A percentile compares a stretch with the other conserved stretches of the same genome.
phyloP scores from a whole-genome alignment of 2,888 invertebrate species.

The Pecten maximus region DNA sequence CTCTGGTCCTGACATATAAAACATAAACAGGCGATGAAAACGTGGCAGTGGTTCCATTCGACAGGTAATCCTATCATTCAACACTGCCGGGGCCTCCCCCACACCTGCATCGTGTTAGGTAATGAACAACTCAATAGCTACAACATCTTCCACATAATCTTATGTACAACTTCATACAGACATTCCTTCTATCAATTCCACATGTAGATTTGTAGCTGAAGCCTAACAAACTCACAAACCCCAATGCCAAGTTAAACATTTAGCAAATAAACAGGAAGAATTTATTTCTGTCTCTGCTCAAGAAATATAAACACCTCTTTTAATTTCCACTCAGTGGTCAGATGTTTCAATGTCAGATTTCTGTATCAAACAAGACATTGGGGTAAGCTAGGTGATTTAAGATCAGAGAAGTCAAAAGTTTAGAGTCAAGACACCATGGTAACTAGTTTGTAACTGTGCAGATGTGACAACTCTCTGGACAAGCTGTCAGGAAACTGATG shows the following conservation, averaged over 20 bases:
- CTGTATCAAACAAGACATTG: background rate
- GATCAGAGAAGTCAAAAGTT: background rate
- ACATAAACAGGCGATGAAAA: background rate
- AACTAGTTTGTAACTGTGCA: background rate
- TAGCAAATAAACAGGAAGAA: background rate
- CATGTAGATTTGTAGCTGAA: background rate
- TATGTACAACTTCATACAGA: background rate
- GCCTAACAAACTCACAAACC: background rate
- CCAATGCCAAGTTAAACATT: background rate
- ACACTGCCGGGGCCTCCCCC: background rate
- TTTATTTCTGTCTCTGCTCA: background rate
- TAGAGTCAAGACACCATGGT: background rate
- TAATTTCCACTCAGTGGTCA: background rate
- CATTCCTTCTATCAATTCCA: background rate
- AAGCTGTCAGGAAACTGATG: background rate
- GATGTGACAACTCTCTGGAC: slow-evolving; percentile 18
- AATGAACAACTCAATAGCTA: background rate
- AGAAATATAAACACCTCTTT: background rate
- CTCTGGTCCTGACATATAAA: background rate
- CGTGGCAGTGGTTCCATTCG: background rate
- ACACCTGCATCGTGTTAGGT: slow-evolving; percentile 3
- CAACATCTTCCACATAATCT: background rate
- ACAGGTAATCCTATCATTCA: background rate
- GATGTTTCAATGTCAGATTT: slow-evolving; percentile 29
- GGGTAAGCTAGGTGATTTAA: background rate